Evolutionary conservation across 2,113 vertebrate species (phyloP), one percentile per base, ranked within the genome.

Genomic region (Pteropus alecto): DNA sequence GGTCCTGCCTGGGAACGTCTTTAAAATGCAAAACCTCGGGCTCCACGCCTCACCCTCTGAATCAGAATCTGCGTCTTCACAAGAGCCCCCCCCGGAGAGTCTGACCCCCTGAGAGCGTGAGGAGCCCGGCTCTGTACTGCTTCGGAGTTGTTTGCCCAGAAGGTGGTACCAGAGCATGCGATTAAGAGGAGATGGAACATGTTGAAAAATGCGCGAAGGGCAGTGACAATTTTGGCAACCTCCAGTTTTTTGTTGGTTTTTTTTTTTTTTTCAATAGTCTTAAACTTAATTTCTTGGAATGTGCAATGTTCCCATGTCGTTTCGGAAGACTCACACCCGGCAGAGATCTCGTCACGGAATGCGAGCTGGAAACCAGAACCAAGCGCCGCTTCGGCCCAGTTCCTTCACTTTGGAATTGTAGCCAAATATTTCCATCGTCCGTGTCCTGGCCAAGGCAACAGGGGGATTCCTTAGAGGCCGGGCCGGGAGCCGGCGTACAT

Each of bases 41-140:
- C 61, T 60, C 16, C 51, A 5, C 30, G 51, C 1, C 70, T 63
- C 30, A 12, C 38, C 67, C 38, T 41, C 51, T 33, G 38, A 33
- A 21, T 70, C 35, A 58, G 54, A 73, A n/a, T 22, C 70, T 46
- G 54, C 33, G 8, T 60, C 19, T 48, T 48, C 19, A 63, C 41
- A 19, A 35, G 56, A 51, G 21, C 28, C 58, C 41, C 4, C 1
- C 41, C 4, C 1, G 41, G 18, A 0, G 18, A 14, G 1, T n/a
- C 60, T 30, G 60, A 51, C 51, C 14, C 46, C 30, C 2, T 3
- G 61, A 24, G 51, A 41, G 35, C 26, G 15, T 33, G 41, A 15
- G 60, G 33, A 33, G 35, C 19, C 0, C 13, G 16, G 41, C 61
- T 79, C 2, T 14, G 4, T 7, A 33, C 13, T 18, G 4, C 46